These are phyloP conservation scores for Psylliodes chrysocephalus DNA, from an alignment of 2,888 invertebrate species.

Conservation along the genomic window DNA sequence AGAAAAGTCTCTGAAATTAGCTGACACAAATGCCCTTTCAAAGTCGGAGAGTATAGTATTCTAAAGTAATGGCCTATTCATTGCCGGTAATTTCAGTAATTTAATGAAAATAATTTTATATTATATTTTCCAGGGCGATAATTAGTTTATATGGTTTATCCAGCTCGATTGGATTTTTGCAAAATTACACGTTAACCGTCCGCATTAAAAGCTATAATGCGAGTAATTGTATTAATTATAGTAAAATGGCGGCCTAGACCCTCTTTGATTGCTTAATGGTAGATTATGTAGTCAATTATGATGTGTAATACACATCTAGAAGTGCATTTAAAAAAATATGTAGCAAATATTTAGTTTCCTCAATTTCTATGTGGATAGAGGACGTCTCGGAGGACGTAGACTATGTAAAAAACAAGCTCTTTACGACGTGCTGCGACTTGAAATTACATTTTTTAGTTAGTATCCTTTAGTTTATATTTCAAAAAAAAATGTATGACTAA, in stretches of 20 bases:
- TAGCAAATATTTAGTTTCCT: too few species aligned
- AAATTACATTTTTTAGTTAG: too few species aligned
- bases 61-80: constrained; percentile 12
- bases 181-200: background rate
- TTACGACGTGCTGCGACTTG: too few species aligned
- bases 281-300: background rate
- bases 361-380: too few species aligned
- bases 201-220: background rate
- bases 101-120: constrained; percentile 13
- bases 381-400: too few species aligned
- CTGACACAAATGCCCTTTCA: background rate
- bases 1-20: too few species aligned
- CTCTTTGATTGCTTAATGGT: constrained; percentile 22
- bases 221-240: constrained; percentile 8
- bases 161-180: background rate
- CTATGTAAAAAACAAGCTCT: too few species aligned
- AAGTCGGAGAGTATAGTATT: background rate
- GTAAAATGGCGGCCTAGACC: constrained; percentile 24
- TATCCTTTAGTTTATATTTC: too few species aligned
- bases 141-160: constrained; percentile 10
- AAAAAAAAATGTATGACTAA: too few species aligned
- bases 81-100: constrained; percentile 14
- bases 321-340: too few species aligned
- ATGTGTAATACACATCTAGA: background rate
- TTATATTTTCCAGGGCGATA: background rate